These are phyloP conservation scores for Sphaerodactylus townsendi DNA, from an alignment of 2,113 vertebrate species.

Conservation along the genomic window DNA sequence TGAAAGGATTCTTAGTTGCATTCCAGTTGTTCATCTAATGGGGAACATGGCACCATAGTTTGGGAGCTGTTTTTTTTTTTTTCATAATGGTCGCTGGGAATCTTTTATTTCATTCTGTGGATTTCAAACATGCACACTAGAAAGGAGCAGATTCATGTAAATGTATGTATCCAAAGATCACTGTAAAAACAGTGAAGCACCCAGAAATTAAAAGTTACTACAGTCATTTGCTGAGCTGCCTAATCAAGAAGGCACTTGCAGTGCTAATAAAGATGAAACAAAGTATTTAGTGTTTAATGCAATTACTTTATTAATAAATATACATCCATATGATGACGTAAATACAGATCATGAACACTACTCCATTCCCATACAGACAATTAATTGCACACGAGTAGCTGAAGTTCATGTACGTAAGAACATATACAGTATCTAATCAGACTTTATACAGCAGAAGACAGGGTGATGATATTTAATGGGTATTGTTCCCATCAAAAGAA, in stretches of 20 bases:
- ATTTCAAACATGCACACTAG: no score
- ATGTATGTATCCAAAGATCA: background rate
- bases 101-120: no score
- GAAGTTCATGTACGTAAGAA: constrained; percentile 83
- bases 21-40: no score
- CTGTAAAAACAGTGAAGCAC: background rate
- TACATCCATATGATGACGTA: constrained; percentile 85
- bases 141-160: no score
- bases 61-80: no score
- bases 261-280: no score
- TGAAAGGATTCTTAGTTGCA: no score
- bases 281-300: constrained; percentile 64
- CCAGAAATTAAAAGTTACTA: background rate
- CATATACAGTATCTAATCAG: constrained; percentile 83
- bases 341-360: constrained; percentile 85
- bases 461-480: constrained; percentile 72
- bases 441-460: constrained; percentile 83
- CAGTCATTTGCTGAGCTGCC: background rate
- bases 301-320: constrained; percentile 87
- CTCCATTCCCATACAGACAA: constrained; percentile 85
- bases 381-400: constrained; percentile 86
- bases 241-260: background rate
- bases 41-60: no score
- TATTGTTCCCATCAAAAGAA: constrained; percentile 68
- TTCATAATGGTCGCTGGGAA: no score